Conservation (phyloP, 2,113 vertebrate genomes). For the Phylloscopus trochilus region DNA sequence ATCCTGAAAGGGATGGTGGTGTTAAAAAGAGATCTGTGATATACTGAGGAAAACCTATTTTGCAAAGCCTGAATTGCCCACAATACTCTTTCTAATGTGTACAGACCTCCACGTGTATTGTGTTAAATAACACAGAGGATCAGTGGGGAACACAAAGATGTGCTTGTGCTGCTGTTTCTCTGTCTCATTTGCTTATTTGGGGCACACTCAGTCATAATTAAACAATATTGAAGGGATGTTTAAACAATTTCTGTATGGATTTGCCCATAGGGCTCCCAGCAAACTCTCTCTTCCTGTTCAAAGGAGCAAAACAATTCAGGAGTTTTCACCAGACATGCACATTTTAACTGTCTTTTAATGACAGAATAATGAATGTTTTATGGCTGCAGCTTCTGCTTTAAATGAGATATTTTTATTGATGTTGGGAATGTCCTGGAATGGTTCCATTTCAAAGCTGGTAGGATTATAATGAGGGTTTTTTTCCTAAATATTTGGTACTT, state of each 20-base stretch:
- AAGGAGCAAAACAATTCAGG: not conserved
- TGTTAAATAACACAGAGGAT: not conserved
- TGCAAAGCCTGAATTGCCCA: not conserved
- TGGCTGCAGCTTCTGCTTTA: not conserved
- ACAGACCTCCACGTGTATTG: not conserved
- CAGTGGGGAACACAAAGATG: not conserved
- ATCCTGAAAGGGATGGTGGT: not conserved
- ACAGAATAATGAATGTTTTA: conserved; percentile 13
- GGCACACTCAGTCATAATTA: conserved; percentile 3
- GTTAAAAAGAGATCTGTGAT: not conserved
- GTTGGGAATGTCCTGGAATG: not conserved
- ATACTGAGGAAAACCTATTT: not conserved
- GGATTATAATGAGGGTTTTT: not conserved
- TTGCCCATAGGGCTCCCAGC: not conserved
- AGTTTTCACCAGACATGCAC: not conserved
- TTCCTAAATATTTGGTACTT: not conserved
- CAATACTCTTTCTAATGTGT: not conserved
- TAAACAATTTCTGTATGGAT: conserved; percentile 30
- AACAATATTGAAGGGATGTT: conserved; percentile 16
- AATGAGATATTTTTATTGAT: conserved; percentile 8
- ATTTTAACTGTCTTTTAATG: not conserved
- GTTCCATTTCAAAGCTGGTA: not conserved
- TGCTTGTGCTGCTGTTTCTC: not conserved
- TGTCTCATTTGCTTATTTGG: conserved; percentile 17
- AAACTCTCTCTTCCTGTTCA: not conserved